phyloP scores from a whole-genome alignment of 2,113 vertebrate genomes.

The Psammodynastes pulverulentus region DNA sequence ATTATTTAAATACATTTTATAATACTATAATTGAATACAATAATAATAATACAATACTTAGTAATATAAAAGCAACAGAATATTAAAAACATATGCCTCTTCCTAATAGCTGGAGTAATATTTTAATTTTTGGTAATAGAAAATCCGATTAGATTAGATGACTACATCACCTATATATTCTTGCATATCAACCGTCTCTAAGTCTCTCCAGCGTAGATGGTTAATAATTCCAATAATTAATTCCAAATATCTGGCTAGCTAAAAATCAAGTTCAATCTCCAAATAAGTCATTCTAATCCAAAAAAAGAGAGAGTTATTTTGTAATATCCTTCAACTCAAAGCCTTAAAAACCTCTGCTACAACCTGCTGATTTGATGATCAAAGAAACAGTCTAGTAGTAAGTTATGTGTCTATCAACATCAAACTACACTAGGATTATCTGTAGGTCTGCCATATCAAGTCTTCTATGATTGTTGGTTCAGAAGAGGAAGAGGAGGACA shows the following conservation, averaged over 20 bases:
- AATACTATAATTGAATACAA: background rate
- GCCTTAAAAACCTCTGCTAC: background rate
- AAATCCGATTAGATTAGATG: background rate
- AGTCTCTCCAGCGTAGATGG: background rate
- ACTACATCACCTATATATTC: background rate
- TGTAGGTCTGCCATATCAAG: slow-evolving; percentile 39
- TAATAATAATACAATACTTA: background rate
- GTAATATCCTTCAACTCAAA: background rate
- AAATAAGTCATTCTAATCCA: background rate
- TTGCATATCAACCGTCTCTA: background rate
- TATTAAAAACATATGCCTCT: background rate
- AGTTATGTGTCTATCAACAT: slow-evolving; percentile 23
- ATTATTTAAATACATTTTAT: background rate
- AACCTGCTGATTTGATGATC: background rate
- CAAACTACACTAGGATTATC: slow-evolving; percentile 26
- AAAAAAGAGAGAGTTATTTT: background rate
- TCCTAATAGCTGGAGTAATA: background rate
- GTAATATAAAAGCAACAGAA: background rate
- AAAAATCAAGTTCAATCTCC: background rate
- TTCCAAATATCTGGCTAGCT: background rate
- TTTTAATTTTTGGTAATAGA: background rate
- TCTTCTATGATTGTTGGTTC: slow-evolving; percentile 1
- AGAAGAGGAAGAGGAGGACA: background rate
- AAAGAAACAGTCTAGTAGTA: slow-evolving; percentile 16
- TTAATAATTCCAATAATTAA: background rate